Conservation (phyloP, 2,797 vertebrate genomes). For the Cynopterus sphinx region DNA sequence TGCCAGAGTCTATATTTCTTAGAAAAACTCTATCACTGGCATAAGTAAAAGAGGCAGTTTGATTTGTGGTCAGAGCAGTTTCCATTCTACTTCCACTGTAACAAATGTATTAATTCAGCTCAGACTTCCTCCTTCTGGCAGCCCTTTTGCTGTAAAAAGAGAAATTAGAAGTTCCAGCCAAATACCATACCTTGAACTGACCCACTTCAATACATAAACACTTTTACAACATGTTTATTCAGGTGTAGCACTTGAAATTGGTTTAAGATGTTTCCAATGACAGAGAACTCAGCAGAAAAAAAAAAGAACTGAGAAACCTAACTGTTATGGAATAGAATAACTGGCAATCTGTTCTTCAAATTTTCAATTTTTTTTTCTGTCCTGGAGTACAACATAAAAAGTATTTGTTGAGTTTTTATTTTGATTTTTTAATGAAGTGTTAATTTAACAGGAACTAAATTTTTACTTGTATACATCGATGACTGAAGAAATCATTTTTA, state of each 20-base stretch:
- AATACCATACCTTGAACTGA: constrained; percentile 92
- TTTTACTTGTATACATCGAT: constrained; percentile 73
- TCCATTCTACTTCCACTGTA: constrained; percentile 91
- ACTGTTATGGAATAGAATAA: constrained; percentile 84
- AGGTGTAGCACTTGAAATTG: constrained; percentile 91
- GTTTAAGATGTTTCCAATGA: constrained; percentile 91
- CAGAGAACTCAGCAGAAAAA: constrained; percentile 84
- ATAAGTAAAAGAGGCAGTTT: constrained; percentile 90
- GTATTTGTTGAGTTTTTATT: constrained; percentile 83
- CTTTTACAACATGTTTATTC: constrained; percentile 92
- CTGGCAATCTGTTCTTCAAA: constrained; percentile 83
- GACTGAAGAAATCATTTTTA: constrained; percentile 80
- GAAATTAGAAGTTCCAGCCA: constrained; percentile 91
- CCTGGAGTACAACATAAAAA: constrained; percentile 80
- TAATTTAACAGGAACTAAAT: constrained; percentile 80
- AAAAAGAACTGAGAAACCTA: constrained; percentile 84
- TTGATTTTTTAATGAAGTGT: constrained; percentile 84
- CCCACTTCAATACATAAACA: constrained; percentile 93
- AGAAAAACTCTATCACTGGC: constrained; percentile 89
- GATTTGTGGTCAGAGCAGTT: constrained; percentile 90
- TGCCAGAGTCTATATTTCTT: constrained; percentile 88
- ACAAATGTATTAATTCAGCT: constrained; percentile 93
- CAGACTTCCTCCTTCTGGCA: constrained; percentile 91
- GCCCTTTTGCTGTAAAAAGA: constrained; percentile 89
- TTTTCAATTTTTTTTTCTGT: constrained; percentile 79